A percentile compares a stretch with the other conserved stretches of the same genome.
Evolutionary conservation across 2,113 vertebrate genomes (phyloP).

Genomic region (Penelope pileata): DNA sequence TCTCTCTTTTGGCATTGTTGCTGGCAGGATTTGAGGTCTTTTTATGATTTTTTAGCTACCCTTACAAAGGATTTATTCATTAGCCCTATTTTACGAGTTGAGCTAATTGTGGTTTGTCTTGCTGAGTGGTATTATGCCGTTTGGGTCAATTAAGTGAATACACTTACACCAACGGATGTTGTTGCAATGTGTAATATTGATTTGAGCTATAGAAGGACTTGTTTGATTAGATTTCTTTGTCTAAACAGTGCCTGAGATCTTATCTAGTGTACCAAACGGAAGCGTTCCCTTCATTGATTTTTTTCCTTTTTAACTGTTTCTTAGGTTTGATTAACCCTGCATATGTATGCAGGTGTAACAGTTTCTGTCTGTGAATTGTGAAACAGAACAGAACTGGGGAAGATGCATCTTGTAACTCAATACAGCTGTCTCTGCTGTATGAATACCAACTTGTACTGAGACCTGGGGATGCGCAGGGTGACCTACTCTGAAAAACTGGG

Average conservation of each 20-base stretch:
- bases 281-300: background rate
- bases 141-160: constrained; percentile 72
- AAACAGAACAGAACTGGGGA: background rate
- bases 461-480: background rate
- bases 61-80: constrained; percentile 69
- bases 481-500: constrained; percentile 16
- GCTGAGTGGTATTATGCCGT: constrained; percentile 62
- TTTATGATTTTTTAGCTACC: constrained; percentile 44
- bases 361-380: background rate
- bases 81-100: constrained; percentile 68
- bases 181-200: constrained; percentile 65
- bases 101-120: constrained; percentile 74
- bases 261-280: constrained; percentile 32
- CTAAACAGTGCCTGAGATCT: background rate
- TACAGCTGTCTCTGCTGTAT: background rate
- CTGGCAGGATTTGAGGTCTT: constrained; percentile 27
- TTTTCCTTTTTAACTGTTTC: background rate
- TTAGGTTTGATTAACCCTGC: background rate
- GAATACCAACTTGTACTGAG: constrained; percentile 6
- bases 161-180: constrained; percentile 51
- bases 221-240: constrained; percentile 62
- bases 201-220: constrained; percentile 59
- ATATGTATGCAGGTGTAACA: background rate
- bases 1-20: background rate
- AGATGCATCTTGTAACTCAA: background rate